Evolutionary conservation across 2,797 vertebrate genomes (phyloP).

Genomic region (Myotis findleyi): DNA sequence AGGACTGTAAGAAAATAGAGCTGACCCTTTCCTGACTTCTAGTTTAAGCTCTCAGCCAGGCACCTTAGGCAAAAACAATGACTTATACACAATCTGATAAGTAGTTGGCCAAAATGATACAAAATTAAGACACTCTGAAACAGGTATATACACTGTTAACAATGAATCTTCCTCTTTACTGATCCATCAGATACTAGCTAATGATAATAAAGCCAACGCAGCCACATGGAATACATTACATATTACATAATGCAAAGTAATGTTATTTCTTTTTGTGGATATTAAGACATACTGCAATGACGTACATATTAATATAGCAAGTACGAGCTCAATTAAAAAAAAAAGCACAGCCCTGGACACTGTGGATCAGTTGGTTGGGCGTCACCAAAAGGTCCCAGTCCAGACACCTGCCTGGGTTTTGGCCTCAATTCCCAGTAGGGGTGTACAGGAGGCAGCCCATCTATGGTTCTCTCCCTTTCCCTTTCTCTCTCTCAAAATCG

Average conservation of each 20-base stretch:
- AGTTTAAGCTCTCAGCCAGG: not conserved
- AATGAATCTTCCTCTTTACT: not conserved
- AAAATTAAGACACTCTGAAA: slow-evolving; percentile 26
- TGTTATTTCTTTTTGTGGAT: not conserved
- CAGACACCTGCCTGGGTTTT: no score
- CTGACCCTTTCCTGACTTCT: not conserved
- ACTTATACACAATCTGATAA: not conserved
- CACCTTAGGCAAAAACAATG: not conserved
- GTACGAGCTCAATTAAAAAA: not conserved
- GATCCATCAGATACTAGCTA: not conserved
- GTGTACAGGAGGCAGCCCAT: no score
- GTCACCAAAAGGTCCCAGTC: no score
- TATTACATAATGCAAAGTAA: not conserved
- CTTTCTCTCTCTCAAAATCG: no score
- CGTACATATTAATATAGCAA: not conserved
- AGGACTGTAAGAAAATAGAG: not conserved
- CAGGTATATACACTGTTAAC: not conserved
- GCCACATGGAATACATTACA: not conserved
- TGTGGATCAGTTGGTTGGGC: no score
- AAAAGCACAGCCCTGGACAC: no score
- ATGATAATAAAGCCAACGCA: not conserved
- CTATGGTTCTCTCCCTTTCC: no score
- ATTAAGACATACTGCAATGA: not conserved
- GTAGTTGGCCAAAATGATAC: not conserved
- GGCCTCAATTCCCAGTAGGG: no score